Evolutionary conservation across 2,797 vertebrate genomes (phyloP), one percentile per base, ranked within the genome.

Genomic region (Chelonia mydas): DNA sequence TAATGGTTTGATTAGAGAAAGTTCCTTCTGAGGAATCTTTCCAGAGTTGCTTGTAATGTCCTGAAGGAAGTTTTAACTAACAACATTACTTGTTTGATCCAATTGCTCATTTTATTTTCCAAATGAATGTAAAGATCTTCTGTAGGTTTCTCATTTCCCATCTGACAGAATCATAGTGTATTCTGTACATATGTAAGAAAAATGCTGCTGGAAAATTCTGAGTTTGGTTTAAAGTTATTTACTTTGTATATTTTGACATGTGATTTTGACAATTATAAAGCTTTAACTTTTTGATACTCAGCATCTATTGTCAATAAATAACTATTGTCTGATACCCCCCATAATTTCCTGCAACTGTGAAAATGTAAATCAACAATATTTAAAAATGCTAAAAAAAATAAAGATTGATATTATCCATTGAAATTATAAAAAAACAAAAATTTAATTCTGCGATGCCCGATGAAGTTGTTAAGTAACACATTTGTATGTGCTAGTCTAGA

Each of bases 401-500:
- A 41, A 72, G 19, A 25, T 41, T 11, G 65, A 41, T 41, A 23
- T 72, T 41, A 72, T 37, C 19, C 5, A 6, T 12, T 41, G 65
- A 72, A 72, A 41, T 72, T 11, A 72, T 41, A 41, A 19, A 72
- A 72, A 41, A 37, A 9, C 9, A 68, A 68, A 41, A 72, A 72
- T 6, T 41, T 37, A 72, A 72, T 72, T 41, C 65, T 72, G 19
- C 3, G 9, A 72, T 41, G 19, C 10, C 19, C 19, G 37, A 3
- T 25, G 65, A 72, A 72, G n/a, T 8, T 27, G 90, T 89, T 86
- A 78, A 17, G 17, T 95, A 89, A 90, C 86, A 28, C 12, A 74
- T 88, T 90, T 72, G 83, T 92, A 92, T 31, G 57, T 11, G 16
- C 1, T 65, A 86, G 90, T 27, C 74, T 86, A 93, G 94, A 90